Evolutionary conservation across 2,888 invertebrate genomes (phyloP), one percentile per base, ranked within the genome.

Genomic region (Baronia brevicornis): DNA sequence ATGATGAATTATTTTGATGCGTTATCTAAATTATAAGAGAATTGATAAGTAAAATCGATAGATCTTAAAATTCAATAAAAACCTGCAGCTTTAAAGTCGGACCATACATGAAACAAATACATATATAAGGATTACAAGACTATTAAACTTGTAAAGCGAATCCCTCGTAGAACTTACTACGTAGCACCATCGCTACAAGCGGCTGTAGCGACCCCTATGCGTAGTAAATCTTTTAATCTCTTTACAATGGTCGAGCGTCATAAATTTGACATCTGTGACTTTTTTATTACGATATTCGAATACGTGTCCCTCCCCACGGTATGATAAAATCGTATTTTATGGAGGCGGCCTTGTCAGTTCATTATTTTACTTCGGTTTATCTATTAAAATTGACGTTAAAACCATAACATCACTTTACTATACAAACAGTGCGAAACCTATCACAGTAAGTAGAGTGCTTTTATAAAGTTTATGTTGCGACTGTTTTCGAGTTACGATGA

Each of bases 181-280:
- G 31, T 38, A 35, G 44, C 44, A 35, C 28, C 48, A 62, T 63
- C 59, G 53, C 53, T 21, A 33, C 56, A 57, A 53, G n/a, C n/a
- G 54, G 54, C 60, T 38, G 29, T 38, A 36, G 38, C 51, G 45
- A 57, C 51, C 54, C 61, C 59, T 58, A 54, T 58, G 60, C 66
- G 64, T 70, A 70, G 64, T 82, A 80, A 82, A 84, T 79, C 78
- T 77, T 80, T 80, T 80, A 84, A 84, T 84, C 80, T 78, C 75
- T 80, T 77, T 78, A 74, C 80, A 80, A 78, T 79, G 78, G 78
- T 72, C 72, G 73, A 50, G 66, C 62, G 70, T 78, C 78, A 82
- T 84, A 84, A 84, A 84, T 84, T 79, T 78, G 78, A 80, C 82
- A 82, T 80, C 77, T 80, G 80, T 73, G 80, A 80, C 75, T 80